Base-by-base conservation (phyloP, 2,888 invertebrate genomes). In the Dermolepida albohirtum region DNA sequence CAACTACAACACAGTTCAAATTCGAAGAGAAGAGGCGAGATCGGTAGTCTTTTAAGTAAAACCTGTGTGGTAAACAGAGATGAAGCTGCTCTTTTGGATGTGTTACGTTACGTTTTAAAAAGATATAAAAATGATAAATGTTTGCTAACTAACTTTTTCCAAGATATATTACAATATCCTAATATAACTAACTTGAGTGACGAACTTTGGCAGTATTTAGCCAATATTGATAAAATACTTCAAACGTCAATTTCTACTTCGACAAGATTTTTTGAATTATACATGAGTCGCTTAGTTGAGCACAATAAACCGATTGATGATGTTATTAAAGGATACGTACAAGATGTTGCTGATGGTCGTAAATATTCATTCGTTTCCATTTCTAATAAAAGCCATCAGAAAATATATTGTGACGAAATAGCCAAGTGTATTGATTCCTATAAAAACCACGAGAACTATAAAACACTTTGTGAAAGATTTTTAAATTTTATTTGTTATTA, bases 381-480 rank as follows among this genome's bases (percentile, higher is more conserved):
- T 22, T 2, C 12, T 11, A 17, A 11, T 47, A 34, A 16, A 47
- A 47, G 11, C 34, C 29, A 47, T n/a, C 34, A 17, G 0, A 29
- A 62, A 47, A 29, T 39, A 12, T 62, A 39, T 29, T 62, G 59
- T 34, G 59, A 62, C 44, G 22, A 62, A 62, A 34, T 62, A 34
- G 47, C 59, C 5, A 34, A 8, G n/a, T 47, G 1, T 14, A 47
- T 62, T 6, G 47, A 62, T 47, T n/a, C 34, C 1, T 47, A 47
- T 39, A 47, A 62, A 47, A 14, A 47, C 10, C 59, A 62, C 39
- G 34, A 47, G 5, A 14, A 5, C 11, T 62, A 62, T 34, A 27
- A 47, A 29, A 5, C 10, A 10, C n/a, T 62, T 14, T 29, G n/a
- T 5, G 5, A 5, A 11, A 12, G 34, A 14, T 62, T 62, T 47